Conservation (phyloP, 2,888 invertebrate genomes). For the Harpagoxenus sublaevis region DNA sequence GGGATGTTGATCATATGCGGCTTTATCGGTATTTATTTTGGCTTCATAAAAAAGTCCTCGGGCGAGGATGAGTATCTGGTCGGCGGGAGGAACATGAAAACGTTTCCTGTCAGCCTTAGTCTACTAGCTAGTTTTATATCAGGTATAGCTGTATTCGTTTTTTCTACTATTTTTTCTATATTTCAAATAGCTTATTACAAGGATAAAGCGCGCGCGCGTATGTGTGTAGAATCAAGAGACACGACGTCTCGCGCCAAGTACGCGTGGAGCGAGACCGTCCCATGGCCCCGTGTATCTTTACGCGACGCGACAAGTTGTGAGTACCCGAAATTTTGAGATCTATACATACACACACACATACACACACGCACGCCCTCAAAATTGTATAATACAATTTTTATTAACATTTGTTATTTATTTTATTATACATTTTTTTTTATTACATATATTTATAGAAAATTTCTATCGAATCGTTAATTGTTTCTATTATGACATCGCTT, state of each 20-base stretch:
- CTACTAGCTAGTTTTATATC: conserved; percentile 94
- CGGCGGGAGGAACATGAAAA: conserved; percentile 93
- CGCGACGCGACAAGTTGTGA: too few relatives aligned
- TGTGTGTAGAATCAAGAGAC: too few relatives aligned
- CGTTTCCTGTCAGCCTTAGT: conserved; percentile 94
- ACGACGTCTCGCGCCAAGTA: too few relatives aligned
- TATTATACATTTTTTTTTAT: background rate
- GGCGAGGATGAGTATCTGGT: conserved; percentile 92
- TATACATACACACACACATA: too few relatives aligned
- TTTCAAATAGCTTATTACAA: background rate
- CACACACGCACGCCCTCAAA: too few relatives aligned
- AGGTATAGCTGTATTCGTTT: conserved; percentile 55
- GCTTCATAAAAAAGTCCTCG: conserved; percentile 90
- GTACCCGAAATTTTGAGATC: too few relatives aligned
- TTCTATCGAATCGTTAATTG: background rate
- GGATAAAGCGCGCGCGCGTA: too few relatives aligned
- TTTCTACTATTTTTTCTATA: background rate
- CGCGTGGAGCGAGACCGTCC: too few relatives aligned
- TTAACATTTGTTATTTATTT: background rate
- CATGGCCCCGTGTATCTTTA: too few relatives aligned
- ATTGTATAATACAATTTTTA: too few relatives aligned
- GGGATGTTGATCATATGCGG: conserved; percentile 93
- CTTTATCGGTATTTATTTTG: conserved; percentile 94
- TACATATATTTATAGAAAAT: background rate
- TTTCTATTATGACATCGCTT: background rate